Base-by-base conservation (phyloP, 1,140 invertebrate genomes). In the Cataglyphis hispanica region DNA sequence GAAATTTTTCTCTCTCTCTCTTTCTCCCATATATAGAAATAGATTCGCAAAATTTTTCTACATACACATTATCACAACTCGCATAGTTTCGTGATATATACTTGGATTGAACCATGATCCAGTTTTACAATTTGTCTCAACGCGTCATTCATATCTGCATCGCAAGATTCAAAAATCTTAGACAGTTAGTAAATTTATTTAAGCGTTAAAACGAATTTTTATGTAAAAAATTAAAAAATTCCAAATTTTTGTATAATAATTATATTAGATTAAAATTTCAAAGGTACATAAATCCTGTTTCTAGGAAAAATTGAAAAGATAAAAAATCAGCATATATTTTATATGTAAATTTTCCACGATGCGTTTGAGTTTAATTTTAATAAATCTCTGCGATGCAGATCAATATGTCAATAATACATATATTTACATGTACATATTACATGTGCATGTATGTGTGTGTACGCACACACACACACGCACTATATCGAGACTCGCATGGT, bases 351-450 rank as follows among this genome's bases (percentile, higher is more conserved):
- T 70, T 25, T 70, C 10, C 67, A 64, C 56, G 25, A 74, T 46
- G 40, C 67, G 27, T 67, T 78, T 46, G 40, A 77, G 27, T 13
- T 13, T n/a, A 66, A 66, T 16, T 31, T 16, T 8, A 5, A 56
- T 37, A 69, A 81, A 46, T 37, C n/a, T 67, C 46, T 53, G n/a
- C 43, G 13, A 80, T 69, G 64, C 46, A 58, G 19, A 70, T 81
- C 77, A 60, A 70, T 43, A 69, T 13, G 34, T 31, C 69, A 53
- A 53, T 40, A 69, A 60, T 60, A 72, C 37, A 43, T 81, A 50
- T 50, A 58, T 81, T 70, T 46, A 83, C 58, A 83, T 72, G 53
- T 40, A 83, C 37, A 83, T 70, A 69, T 43, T 37, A 70, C 11
- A 58, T 43, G 22, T 13, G 37, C 43, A 56, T 56, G 27, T 72